Evolutionary conservation across 2,888 invertebrate species (phyloP).

Genomic region (Polydrusus cervinus): DNA sequence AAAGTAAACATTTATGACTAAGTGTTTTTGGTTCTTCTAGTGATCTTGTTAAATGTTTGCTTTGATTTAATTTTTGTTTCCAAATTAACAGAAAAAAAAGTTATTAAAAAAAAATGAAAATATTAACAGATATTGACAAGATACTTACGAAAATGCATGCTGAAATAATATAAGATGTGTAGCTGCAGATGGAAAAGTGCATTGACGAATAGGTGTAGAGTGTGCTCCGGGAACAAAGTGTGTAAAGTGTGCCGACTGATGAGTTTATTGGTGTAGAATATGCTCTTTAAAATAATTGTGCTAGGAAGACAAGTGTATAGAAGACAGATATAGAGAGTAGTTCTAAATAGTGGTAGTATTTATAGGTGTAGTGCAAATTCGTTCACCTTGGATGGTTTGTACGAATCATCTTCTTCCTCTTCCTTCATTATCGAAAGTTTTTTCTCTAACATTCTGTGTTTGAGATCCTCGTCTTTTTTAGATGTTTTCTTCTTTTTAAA

Average conservation of each 20-base stretch:
- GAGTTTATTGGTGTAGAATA: too few species aligned
- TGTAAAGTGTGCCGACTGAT: too few species aligned
- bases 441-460: constrained; percentile 74
- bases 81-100: too few species aligned
- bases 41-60: too few species aligned
- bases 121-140: too few species aligned
- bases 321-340: background rate
- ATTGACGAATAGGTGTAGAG: background rate
- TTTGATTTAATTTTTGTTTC: too few species aligned
- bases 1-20: too few species aligned
- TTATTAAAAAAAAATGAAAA: too few species aligned
- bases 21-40: too few species aligned
- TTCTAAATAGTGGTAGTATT: constrained; percentile 27
- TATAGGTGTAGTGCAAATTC: constrained; percentile 64
- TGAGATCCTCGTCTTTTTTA: constrained; percentile 79
- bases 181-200: background rate
- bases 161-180: background rate
- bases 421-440: constrained; percentile 91
- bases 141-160: constrained; percentile 18
- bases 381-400: constrained; percentile 78
- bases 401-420: constrained; percentile 87
- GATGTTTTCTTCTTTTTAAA: constrained; percentile 80
- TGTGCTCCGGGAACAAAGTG: too few species aligned
- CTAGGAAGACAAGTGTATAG: too few species aligned
- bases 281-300: too few species aligned